Evolutionary conservation across 2,797 vertebrate species (phyloP).

Genomic region (Sebastes glaucus): DNA sequence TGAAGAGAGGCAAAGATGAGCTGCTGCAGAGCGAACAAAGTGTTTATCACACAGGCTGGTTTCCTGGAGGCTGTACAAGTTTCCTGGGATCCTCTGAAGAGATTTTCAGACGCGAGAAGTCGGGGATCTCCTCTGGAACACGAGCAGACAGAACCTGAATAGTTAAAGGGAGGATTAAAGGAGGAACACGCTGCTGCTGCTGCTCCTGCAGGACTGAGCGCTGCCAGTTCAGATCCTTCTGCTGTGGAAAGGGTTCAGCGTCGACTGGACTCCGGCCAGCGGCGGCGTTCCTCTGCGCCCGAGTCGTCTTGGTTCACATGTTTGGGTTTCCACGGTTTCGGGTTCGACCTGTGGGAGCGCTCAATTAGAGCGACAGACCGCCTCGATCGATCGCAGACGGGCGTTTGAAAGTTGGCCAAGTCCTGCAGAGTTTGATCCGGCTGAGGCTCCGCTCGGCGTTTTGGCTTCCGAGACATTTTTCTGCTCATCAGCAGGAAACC

Average conservation of each 20-base stretch:
- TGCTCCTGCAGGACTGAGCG: conserved; percentile 9
- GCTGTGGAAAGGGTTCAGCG: neutral
- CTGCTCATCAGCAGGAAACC: conserved; percentile 24
- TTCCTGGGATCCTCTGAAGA: conserved; percentile 52
- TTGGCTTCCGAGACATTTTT: conserved; percentile 18
- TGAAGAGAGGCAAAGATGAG: conserved; percentile 34
- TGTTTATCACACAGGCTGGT: conserved; percentile 41
- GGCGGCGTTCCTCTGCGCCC: neutral
- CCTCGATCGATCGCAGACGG: conserved; percentile 39
- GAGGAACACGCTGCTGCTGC: neutral
- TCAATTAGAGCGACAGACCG: conserved; percentile 52
- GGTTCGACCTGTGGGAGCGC: conserved; percentile 44
- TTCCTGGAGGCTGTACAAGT: conserved; percentile 45
- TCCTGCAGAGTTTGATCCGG: conserved; percentile 18
- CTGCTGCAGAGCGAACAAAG: conserved; percentile 47
- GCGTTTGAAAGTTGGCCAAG: conserved; percentile 44
- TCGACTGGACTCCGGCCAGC: conserved; percentile 40
- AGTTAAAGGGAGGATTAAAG: conserved; percentile 34
- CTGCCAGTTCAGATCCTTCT: conserved; percentile 1
- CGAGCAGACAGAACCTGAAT: conserved; percentile 25
- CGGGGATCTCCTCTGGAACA: conserved; percentile 32
- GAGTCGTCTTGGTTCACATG: conserved; percentile 20
- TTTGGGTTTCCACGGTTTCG: conserved; percentile 23
- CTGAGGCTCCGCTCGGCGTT: neutral
- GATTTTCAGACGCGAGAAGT: conserved; percentile 17